Evolutionary conservation across 2,797 vertebrate species (phyloP).

Genomic region (Anomalospiza imberbis): DNA sequence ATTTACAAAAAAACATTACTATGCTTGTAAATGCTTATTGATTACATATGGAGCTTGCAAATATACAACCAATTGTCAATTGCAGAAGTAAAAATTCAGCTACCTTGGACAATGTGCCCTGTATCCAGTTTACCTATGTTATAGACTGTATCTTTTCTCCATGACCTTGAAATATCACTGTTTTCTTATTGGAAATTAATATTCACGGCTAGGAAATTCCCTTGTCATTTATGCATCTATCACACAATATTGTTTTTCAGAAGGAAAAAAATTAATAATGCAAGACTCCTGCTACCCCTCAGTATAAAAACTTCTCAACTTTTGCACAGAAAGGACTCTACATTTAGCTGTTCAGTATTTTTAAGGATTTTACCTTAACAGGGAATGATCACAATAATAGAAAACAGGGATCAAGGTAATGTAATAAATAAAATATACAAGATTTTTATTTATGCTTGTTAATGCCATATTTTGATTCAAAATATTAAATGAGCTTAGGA

Average conservation of each 20-base stretch:
- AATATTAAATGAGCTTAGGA: not conserved
- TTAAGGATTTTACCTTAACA: not conserved
- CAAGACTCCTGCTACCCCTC: not conserved
- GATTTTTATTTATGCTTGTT: not conserved
- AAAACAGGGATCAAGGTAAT: not conserved
- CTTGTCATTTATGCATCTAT: not conserved
- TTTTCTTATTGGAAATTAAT: not conserved
- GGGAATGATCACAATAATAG: not conserved
- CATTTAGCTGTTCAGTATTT: not conserved
- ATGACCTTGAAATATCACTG: not conserved
- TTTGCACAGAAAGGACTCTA: not conserved
- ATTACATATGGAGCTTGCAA: not conserved
- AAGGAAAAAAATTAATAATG: not conserved
- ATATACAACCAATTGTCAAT: not conserved
- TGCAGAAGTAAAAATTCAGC: not conserved
- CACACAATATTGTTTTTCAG: not conserved
- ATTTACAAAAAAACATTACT: not conserved
- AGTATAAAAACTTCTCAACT: not conserved
- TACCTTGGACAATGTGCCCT: accelerated
- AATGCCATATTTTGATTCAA: not conserved
- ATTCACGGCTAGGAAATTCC: not conserved
- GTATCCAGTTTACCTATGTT: not conserved
- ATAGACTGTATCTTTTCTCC: not conserved
- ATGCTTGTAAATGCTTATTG: not conserved
- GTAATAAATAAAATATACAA: not conserved